A percentile compares a stretch with the other conserved stretches of the same genome.
phyloP scores from a whole-genome alignment of 2,888 invertebrate genomes.

The Cryptus armator region DNA sequence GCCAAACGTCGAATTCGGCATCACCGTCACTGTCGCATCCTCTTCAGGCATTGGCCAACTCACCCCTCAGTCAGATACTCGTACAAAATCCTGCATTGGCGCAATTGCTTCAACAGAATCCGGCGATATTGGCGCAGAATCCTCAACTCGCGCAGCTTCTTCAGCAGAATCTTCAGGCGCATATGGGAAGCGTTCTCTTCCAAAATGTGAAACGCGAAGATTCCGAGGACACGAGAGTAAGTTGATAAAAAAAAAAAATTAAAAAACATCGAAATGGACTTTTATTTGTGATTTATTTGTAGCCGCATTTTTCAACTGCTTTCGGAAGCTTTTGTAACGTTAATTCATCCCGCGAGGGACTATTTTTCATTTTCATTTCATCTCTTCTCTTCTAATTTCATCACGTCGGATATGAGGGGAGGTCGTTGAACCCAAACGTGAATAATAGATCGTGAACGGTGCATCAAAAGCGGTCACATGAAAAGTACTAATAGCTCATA shows the following conservation, averaged over 20 bases:
- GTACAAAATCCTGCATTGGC: slow-evolving; percentile 83
- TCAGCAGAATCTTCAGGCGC: slow-evolving; percentile 83
- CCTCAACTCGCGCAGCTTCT: slow-evolving; percentile 82
- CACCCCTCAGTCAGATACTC: slow-evolving; percentile 81
- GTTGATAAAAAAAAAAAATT: slow-evolving; percentile 65
- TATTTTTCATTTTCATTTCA: slow-evolving; percentile 5
- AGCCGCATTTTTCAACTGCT: not conserved
- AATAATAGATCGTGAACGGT: slow-evolving; percentile 67
- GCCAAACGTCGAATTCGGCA: slow-evolving; percentile 78
- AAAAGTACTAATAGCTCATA: slow-evolving; percentile 60
- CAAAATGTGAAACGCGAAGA: slow-evolving; percentile 79
- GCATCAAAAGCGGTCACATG: slow-evolving; percentile 65
- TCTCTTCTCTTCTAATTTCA: slow-evolving; percentile 51
- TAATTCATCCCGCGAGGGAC: not conserved
- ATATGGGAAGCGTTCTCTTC: slow-evolving; percentile 82
- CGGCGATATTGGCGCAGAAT: slow-evolving; percentile 82
- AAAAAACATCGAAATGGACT: not conserved
- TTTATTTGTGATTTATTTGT: not conserved
- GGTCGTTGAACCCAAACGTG: slow-evolving; percentile 63
- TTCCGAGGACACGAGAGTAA: slow-evolving; percentile 81
- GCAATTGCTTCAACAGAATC: slow-evolving; percentile 83
- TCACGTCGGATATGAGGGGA: slow-evolving; percentile 48
- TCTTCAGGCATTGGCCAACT: slow-evolving; percentile 76
- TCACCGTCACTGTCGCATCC: slow-evolving; percentile 71
- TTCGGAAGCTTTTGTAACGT: not conserved